A percentile compares a stretch with the other conserved stretches of the same genome.
Evolutionary conservation across 2,797 vertebrate genomes (phyloP).

Genomic region (Hoplostethus mediterraneus): DNA sequence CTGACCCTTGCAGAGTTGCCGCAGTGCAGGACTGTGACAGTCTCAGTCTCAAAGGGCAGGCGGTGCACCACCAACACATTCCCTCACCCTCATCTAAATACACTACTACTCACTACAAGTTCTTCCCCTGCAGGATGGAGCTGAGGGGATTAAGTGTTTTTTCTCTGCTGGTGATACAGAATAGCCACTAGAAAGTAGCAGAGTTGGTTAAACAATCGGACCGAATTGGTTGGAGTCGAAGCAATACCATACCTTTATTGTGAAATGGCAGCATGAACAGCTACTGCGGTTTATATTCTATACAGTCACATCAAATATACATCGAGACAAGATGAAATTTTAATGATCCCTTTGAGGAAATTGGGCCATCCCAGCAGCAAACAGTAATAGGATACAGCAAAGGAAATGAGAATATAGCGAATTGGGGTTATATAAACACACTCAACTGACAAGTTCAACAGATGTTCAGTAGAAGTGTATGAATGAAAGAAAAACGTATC

Average conservation of each 20-base stretch:
- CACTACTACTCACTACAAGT: not conserved
- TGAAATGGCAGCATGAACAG: not conserved
- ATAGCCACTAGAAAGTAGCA: not conserved
- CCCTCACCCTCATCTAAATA: slow-evolving; percentile 7
- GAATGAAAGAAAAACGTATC: not conserved
- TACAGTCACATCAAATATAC: slow-evolving; percentile 6
- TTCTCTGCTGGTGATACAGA: not conserved
- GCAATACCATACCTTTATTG: not conserved
- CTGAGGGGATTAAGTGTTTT: not conserved
- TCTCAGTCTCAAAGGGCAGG: slow-evolving; percentile 6
- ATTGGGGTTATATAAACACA: not conserved
- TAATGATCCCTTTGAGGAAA: too few species aligned
- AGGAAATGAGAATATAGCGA: slow-evolving; percentile 12
- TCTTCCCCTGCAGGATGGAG: not conserved
- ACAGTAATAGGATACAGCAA: not conserved
- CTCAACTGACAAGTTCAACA: too few species aligned
- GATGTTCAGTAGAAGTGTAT: slow-evolving; percentile 11
- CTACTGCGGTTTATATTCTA: not conserved
- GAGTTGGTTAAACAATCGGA: not conserved
- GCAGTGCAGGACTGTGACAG: slow-evolving; percentile 3
- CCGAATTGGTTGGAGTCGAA: not conserved
- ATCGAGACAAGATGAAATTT: slow-evolving; percentile 4
- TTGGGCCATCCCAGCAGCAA: too few species aligned
- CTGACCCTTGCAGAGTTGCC: slow-evolving; percentile 12
- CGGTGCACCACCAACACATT: not conserved